These are phyloP conservation scores for Chlorospingus flavigularis DNA, from an alignment of 2,797 vertebrate species.

Conservation along the genomic window DNA sequence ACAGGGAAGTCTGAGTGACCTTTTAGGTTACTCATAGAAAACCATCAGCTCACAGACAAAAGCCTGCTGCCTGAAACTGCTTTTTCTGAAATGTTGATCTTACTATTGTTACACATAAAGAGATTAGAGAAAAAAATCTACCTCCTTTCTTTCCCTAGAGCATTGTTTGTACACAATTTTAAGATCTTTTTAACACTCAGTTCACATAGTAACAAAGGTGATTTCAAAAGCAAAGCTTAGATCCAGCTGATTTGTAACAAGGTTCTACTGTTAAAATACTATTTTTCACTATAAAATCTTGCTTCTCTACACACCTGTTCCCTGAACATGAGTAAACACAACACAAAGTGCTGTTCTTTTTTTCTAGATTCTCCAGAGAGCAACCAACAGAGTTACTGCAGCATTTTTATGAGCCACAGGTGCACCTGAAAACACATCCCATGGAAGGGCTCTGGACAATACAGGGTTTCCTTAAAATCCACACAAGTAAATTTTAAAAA, in stretches of 20 bases:
- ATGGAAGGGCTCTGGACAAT: background rate
- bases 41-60: background rate
- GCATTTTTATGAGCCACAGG: background rate
- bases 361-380: background rate
- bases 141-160: background rate
- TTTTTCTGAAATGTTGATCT: background rate
- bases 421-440: background rate
- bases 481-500: background rate
- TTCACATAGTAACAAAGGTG: background rate
- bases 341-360: rapidly evolving
- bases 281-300: background rate
- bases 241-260: background rate
- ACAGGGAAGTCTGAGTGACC: background rate
- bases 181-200: background rate
- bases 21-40: background rate
- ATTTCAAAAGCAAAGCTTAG: background rate
- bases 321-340: rapidly evolving
- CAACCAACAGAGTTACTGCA: background rate
- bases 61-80: background rate
- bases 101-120: background rate
- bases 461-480: background rate
- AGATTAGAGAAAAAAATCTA: background rate
- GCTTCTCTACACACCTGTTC: background rate
- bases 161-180: background rate
- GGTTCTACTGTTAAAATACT: background rate